A percentile compares a stretch with the other conserved stretches of the same genome.
Conservation (phyloP, 2,888 invertebrate genomes). For the Drosophila austrosaltans region DNA sequence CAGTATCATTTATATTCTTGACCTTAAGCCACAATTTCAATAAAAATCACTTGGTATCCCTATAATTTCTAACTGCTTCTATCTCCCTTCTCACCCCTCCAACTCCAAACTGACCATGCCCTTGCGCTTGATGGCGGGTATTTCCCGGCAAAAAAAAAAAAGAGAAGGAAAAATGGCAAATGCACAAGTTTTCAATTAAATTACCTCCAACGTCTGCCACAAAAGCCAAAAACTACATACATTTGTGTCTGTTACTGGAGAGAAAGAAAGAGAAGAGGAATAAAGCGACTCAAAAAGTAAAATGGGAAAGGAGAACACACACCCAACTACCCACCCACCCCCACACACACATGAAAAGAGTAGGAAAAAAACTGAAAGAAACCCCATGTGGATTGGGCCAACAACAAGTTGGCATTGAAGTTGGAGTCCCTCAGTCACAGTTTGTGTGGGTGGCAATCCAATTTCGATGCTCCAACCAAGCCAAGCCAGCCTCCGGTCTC, state of each 20-base stretch:
- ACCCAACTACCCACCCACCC: neutral
- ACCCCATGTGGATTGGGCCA: constrained; percentile 24
- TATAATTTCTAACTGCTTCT: constrained; percentile 9
- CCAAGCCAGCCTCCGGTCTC: constrained; percentile 19
- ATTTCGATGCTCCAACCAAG: constrained; percentile 60
- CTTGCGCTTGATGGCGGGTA: constrained; percentile 9
- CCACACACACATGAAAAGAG: constrained; percentile 5
- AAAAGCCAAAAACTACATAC: constrained; percentile 30
- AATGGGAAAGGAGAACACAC: neutral
- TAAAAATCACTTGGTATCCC: neutral
- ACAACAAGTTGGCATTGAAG: constrained; percentile 15
- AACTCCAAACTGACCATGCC: neutral
- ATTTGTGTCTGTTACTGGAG: constrained; percentile 22
- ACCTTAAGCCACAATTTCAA: constrained; percentile 8
- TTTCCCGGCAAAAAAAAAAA: constrained; percentile 36
- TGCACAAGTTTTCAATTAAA: constrained; percentile 77
- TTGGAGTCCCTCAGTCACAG: constrained; percentile 36
- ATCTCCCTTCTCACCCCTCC: neutral
- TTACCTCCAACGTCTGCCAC: constrained; percentile 50
- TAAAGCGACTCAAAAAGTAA: neutral
- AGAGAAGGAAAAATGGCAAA: constrained; percentile 54
- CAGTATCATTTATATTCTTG: neutral
- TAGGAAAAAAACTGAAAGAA: constrained; percentile 17
- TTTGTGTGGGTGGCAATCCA: constrained; percentile 65
- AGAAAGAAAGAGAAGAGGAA: constrained; percentile 10